A percentile compares a stretch with the other conserved stretches of the same genome.
These are phyloP conservation scores for Prochilodus magdalenae DNA, from an alignment of 2,113 vertebrate genomes.

Conservation along the genomic window DNA sequence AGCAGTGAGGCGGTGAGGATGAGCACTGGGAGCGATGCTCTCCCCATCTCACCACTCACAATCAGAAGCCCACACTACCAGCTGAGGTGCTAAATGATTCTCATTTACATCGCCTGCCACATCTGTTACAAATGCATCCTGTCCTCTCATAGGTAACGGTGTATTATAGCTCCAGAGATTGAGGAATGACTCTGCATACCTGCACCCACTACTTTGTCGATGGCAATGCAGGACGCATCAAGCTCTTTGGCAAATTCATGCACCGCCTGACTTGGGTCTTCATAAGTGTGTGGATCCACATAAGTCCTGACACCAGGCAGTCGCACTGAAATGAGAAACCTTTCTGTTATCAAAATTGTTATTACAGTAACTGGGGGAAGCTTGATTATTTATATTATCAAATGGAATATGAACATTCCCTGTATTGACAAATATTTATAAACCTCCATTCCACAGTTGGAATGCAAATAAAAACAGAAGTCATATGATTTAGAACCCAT, in stretches of 20 bases:
- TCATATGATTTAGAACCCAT: too few species aligned
- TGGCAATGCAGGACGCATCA: slow-evolving; percentile 82
- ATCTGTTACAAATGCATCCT: slow-evolving; percentile 51
- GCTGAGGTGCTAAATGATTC: slow-evolving; percentile 64
- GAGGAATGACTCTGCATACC: slow-evolving; percentile 63
- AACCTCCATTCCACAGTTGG: too few species aligned
- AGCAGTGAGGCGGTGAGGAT: slow-evolving; percentile 45
- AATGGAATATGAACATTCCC: too few species aligned
- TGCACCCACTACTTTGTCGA: slow-evolving; percentile 85
- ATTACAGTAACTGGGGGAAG: not conserved
- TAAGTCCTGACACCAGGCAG: slow-evolving; percentile 83
- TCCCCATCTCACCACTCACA: slow-evolving; percentile 40
- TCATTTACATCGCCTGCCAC: slow-evolving; percentile 62
- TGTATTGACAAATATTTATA: too few species aligned
- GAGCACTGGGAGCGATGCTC: slow-evolving; percentile 45
- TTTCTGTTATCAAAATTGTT: not conserved
- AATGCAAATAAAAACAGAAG: too few species aligned
- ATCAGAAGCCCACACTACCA: slow-evolving; percentile 55
- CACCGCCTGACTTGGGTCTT: slow-evolving; percentile 83
- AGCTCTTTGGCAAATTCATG: slow-evolving; percentile 84
- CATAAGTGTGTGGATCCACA: slow-evolving; percentile 83
- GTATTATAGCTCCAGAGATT: not conserved
- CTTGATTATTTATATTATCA: not conserved
- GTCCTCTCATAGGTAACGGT: slow-evolving; percentile 30
- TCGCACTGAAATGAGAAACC: slow-evolving; percentile 70